These are phyloP conservation scores for Agrochola macilenta DNA, from an alignment of 2,888 invertebrate genomes.

Conservation along the genomic window DNA sequence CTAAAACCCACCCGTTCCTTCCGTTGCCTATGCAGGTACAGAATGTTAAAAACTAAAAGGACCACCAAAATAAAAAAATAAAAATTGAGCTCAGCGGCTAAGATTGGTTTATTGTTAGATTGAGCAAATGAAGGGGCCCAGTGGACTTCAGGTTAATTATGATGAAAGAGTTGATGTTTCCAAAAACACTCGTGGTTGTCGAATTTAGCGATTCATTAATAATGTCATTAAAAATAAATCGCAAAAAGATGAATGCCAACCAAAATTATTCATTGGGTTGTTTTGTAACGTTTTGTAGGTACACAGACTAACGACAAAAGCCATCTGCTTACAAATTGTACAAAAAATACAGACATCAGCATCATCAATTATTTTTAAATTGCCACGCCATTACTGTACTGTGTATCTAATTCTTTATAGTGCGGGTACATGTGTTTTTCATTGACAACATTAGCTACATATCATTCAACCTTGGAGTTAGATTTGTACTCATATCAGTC, in stretches of 20 bases:
- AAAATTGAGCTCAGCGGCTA: too few species aligned
- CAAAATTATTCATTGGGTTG: not conserved
- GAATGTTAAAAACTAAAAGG: not conserved
- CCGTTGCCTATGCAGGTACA: too few species aligned
- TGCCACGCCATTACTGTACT: not conserved
- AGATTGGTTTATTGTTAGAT: not conserved
- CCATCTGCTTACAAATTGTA: not conserved
- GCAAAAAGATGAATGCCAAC: not conserved
- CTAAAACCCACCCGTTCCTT: too few species aligned
- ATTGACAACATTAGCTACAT: not conserved
- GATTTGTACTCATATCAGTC: not conserved
- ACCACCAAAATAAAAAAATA: not conserved
- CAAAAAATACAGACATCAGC: not conserved
- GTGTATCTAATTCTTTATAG: not conserved
- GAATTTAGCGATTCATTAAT: not conserved
- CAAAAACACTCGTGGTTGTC: not conserved
- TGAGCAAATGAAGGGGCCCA: not conserved
- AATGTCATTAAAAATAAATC: not conserved
- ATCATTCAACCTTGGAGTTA: conserved; percentile 1
- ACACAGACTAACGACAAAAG: not conserved
- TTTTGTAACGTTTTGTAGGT: not conserved
- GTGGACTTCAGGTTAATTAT: too few species aligned
- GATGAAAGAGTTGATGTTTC: too few species aligned
- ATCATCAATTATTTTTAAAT: conserved; percentile 2
- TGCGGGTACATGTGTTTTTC: not conserved